Base-by-base conservation (phyloP, 2,113 vertebrate species). In the Riparia riparia region DNA sequence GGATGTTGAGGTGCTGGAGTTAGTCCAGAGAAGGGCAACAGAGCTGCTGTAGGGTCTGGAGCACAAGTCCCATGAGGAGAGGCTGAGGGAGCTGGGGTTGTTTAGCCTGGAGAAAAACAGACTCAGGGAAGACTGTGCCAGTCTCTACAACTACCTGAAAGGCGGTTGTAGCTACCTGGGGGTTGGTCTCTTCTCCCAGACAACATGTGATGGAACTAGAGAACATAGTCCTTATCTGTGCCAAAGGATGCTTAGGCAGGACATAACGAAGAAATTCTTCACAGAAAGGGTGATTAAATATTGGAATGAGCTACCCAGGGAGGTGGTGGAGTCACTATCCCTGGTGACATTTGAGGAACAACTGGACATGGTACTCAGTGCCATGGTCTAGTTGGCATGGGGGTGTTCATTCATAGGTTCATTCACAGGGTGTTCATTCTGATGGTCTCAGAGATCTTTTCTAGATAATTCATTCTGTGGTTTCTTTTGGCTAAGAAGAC, bases 281-380 rank as follows among this genome's bases (percentile, higher is more conserved):
- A 19, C 41, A 37, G 41, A 80, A 39, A 32, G 5, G 6, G 10
- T 45, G 20, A 66, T 31, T 34, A 74, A 26, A 56, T 54, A 19
- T 56, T 54, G 25, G 39, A 65, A 54, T 24, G 49, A 53, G 9
- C 39, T 34, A 17, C 14, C 15, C 32, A 24, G 32, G 16, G 19
- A 53, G 39, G 15, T 54, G 19, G 9, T 22, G 9, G 25, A 54
- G 25, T 24, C 7, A 5, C 25, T 45, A 15, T 14, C 19, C 20
- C 41, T 15, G 2, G 41, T 31, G 77, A 10, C 1, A 2, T 37
- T 54, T 37, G 18, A 45, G 29, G 29, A 42, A 51, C 51, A 31
- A 8, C 31, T 42, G 37, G 24, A 51, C 2, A 1, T 2, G 1
- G 18, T 8, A 21, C 18, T 28, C 10, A 53, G 14, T 17, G 49